phyloP scores from a whole-genome alignment of 2,888 invertebrate species.

The Craniophora ligustri region DNA sequence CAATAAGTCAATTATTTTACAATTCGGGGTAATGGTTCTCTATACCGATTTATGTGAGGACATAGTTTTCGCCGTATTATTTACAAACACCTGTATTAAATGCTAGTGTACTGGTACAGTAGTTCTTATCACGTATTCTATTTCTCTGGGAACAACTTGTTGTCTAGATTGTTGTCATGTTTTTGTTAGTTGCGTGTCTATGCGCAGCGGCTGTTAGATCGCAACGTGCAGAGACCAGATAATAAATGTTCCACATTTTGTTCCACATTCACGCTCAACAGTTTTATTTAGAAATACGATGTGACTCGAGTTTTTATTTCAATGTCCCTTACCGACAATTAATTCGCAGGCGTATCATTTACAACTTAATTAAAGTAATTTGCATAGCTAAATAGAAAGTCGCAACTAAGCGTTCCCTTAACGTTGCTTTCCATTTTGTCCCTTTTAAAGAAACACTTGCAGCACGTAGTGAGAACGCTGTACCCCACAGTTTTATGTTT shows the following conservation, averaged over 20 bases:
- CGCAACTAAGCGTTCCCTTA: slow-evolving; percentile 50
- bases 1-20: too few species aligned
- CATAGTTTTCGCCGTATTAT: slow-evolving; percentile 29
- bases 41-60: slow-evolving; percentile 7
- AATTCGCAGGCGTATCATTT: slow-evolving; percentile 43
- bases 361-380: slow-evolving; percentile 48
- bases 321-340: slow-evolving; percentile 18
- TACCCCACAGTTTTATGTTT: slow-evolving; percentile 66
- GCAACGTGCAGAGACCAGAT: slow-evolving; percentile 56
- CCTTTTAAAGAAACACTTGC: slow-evolving; percentile 60
- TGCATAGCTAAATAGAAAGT: slow-evolving; percentile 56
- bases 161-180: slow-evolving; percentile 63
- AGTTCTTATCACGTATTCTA: slow-evolving; percentile 58
- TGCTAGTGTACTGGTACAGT: slow-evolving; percentile 45
- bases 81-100: slow-evolving; percentile 30
- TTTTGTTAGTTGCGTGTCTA: slow-evolving; percentile 64
- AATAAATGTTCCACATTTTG: slow-evolving; percentile 49
- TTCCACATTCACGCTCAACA: slow-evolving; percentile 41
- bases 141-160: slow-evolving; percentile 62
- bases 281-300: slow-evolving; percentile 43
- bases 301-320: slow-evolving; percentile 27
- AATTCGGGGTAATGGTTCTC: too few species aligned
- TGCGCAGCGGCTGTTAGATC: slow-evolving; percentile 61
- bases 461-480: slow-evolving; percentile 65
- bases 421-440: slow-evolving; percentile 71